A percentile compares a stretch with the other conserved stretches of the same genome.
These are phyloP conservation scores for Lamellibrachia columna DNA, from an alignment of 2,888 invertebrate species.

Conservation along the genomic window DNA sequence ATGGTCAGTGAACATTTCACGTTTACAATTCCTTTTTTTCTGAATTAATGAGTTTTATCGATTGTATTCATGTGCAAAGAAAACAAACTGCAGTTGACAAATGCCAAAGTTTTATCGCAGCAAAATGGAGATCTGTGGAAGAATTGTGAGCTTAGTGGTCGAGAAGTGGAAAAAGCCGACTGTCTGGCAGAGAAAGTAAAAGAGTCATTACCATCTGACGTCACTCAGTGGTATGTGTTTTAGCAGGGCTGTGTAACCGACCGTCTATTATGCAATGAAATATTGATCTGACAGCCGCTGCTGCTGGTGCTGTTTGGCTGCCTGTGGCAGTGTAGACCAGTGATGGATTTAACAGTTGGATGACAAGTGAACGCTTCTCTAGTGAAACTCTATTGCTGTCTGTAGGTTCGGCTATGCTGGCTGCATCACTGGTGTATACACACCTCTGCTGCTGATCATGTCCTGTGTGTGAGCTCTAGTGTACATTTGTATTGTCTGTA, in stretches of 20 bases:
- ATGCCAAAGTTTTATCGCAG: not conserved
- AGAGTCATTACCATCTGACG: not conserved
- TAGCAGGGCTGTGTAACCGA: not conserved
- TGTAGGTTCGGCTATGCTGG: not conserved
- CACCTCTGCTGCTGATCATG: not conserved
- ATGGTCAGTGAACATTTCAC: not conserved
- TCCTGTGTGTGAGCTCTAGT: not conserved
- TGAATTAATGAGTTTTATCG: not conserved
- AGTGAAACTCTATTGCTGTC: not conserved
- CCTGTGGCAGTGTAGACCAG: not conserved
- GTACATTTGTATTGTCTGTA: too few species aligned
- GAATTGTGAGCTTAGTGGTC: not conserved
- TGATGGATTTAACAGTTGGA: conserved; percentile 12
- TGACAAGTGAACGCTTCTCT: conserved; percentile 8
- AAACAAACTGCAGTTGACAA: not conserved
- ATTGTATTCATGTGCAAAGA: not conserved
- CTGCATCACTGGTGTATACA: not conserved
- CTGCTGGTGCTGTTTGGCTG: not conserved
- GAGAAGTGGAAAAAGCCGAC: not conserved
- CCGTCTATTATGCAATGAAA: conserved; percentile 6
- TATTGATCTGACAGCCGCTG: conserved; percentile 12
- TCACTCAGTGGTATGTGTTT: not conserved
- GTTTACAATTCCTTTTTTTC: not conserved
- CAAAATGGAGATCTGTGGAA: not conserved
- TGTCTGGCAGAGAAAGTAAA: not conserved